A percentile compares a stretch with the other conserved stretches of the same genome.
phyloP scores from a whole-genome alignment of 2,797 vertebrate species.

The Ctenochaetus hawaiiensis region DNA sequence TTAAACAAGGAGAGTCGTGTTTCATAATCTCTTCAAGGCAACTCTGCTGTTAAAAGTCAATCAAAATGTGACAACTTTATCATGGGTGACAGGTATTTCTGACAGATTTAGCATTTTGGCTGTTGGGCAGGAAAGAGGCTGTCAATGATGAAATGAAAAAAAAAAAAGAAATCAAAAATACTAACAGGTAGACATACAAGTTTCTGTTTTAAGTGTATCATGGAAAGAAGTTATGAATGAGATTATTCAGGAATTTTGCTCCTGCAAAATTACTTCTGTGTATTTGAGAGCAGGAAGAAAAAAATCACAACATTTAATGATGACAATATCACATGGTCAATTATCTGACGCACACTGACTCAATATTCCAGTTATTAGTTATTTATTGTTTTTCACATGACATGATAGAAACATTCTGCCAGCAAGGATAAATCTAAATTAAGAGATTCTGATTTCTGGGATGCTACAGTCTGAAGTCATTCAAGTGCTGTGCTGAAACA shows the following conservation, averaged over 20 bases:
- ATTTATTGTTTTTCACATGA: constrained; percentile 74
- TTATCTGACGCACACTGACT: constrained; percentile 36
- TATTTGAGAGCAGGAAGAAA: neutral
- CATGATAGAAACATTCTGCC: constrained; percentile 73
- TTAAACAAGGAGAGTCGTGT: constrained; percentile 41
- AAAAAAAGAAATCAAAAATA: neutral
- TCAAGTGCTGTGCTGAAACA: constrained; percentile 69
- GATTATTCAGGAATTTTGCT: neutral
- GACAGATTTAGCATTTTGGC: constrained; percentile 10
- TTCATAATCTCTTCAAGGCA: constrained; percentile 9
- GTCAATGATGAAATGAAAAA: neutral
- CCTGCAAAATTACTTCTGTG: neutral
- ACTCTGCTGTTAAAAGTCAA: constrained; percentile 36
- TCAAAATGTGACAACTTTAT: constrained; percentile 40
- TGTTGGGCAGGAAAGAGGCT: constrained; percentile 3
- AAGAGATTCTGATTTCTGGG: constrained; percentile 52
- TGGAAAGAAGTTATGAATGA: neutral
- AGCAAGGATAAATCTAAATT: constrained; percentile 54
- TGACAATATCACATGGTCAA: neutral
- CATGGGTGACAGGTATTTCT: constrained; percentile 7
- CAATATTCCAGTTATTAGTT: constrained; percentile 37
- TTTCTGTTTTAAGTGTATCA: neutral
- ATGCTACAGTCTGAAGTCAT: constrained; percentile 77
- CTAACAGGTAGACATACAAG: neutral
- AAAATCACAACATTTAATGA: neutral